Evolutionary conservation across 2,113 vertebrate species (phyloP).

Genomic region (Sinocyclocheilus anophthalmus): DNA sequence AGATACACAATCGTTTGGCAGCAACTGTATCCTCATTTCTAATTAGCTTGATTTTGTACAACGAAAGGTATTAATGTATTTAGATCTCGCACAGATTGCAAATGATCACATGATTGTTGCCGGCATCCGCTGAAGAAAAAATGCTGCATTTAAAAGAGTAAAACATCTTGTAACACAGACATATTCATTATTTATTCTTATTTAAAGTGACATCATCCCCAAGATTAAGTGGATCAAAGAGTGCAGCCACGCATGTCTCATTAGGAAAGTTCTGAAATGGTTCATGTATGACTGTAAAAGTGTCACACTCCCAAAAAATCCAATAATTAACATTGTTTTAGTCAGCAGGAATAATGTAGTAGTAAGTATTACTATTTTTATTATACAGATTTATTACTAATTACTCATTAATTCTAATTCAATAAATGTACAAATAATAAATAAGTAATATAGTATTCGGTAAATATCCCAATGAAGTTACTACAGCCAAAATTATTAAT

Average conservation of each 20-base stretch:
- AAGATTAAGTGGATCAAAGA: neutral
- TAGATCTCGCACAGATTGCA: neutral
- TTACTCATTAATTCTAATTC: neutral
- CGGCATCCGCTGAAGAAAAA: neutral
- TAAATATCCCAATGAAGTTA: neutral
- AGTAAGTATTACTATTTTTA: neutral
- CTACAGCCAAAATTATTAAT: neutral
- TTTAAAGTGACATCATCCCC: neutral
- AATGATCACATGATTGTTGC: conserved; percentile 15
- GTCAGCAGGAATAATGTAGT: neutral
- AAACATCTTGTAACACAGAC: neutral
- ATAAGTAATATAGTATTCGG: neutral
- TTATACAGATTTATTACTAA: neutral
- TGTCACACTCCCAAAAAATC: neutral
- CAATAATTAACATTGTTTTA: neutral
- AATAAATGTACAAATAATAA: neutral
- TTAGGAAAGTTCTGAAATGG: neutral
- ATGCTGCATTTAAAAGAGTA: neutral
- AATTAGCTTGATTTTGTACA: conserved; percentile 34
- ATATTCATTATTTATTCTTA: neutral
- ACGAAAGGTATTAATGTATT: conserved; percentile 1
- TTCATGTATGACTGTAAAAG: neutral
- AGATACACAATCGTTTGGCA: conserved; percentile 20
- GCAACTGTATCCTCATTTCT: conserved; percentile 13
- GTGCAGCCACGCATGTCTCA: neutral